Conservation (phyloP, 2,888 invertebrate genomes). For the Nasonovia ribisnigri region DNA sequence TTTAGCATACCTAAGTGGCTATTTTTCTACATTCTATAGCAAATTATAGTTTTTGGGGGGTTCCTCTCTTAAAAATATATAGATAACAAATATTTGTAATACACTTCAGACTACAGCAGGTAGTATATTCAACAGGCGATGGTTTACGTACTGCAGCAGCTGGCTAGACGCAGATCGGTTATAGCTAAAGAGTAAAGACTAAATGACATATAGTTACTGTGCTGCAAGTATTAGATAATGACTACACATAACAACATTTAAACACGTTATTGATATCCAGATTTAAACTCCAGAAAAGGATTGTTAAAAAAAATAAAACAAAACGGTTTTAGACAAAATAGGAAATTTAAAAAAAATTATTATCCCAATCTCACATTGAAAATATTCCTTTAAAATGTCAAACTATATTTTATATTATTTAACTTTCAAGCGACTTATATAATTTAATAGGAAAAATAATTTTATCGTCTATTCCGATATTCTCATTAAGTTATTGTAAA, state of each 20-base stretch:
- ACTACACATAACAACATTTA: background rate
- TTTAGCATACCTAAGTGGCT: background rate
- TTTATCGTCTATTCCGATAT: background rate
- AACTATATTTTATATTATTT: background rate
- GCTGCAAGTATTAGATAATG: background rate
- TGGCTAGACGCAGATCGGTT: background rate
- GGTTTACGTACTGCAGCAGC: background rate
- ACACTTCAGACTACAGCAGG: background rate
- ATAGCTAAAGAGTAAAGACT: background rate
- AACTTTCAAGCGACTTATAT: background rate
- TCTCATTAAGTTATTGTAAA: background rate
- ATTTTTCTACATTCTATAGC: too few relatives aligned
- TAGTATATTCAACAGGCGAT: background rate
- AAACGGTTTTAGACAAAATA: background rate
- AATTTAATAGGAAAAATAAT: background rate
- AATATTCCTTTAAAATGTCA: background rate
- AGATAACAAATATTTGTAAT: background rate
- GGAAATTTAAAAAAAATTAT: background rate
- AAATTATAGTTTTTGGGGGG: background rate
- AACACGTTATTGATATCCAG: background rate
- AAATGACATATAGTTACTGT: background rate
- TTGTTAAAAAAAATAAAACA: background rate
- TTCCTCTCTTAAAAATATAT: background rate
- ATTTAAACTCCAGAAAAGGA: background rate
- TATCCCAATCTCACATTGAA: background rate